Percentiles rank a stretch among this genome's conserved stretches.
These are phyloP conservation scores for Pteropus rufus DNA, from an alignment of 2,797 vertebrate genomes.

Conservation along the genomic window DNA sequence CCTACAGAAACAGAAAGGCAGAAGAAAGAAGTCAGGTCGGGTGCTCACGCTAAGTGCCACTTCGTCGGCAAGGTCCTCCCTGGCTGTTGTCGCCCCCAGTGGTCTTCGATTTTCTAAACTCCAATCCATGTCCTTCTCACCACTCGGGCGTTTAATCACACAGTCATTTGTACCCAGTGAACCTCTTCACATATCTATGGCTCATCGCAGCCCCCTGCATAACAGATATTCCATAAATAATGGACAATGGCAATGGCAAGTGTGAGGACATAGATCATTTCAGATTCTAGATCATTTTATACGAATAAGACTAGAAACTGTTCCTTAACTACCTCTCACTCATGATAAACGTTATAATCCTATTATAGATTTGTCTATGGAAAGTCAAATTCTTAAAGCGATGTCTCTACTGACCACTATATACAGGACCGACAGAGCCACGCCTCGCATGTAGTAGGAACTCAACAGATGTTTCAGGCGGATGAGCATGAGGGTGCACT, in stretches of 20 bases:
- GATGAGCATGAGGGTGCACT: not conserved
- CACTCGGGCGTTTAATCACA: not conserved
- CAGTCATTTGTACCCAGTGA: not conserved
- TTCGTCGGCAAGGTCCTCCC: not conserved
- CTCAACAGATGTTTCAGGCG: not conserved
- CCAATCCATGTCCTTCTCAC: not conserved
- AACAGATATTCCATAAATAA: not conserved
- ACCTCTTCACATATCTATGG: not conserved
- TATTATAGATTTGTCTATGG: not conserved
- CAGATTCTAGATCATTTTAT: not conserved
- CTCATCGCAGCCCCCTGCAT: not conserved
- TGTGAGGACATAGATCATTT: not conserved
- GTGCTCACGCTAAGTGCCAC: not conserved
- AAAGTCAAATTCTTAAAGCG: not conserved
- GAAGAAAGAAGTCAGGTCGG: not conserved
- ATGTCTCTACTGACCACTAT: not conserved
- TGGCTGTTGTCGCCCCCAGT: not conserved
- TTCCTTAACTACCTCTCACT: not conserved
- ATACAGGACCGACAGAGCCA: not conserved
- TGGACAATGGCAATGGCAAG: not conserved
- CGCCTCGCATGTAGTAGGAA: not conserved
- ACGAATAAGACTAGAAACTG: not conserved
- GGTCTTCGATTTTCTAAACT: not conserved
- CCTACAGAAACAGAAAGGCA: slow-evolving; percentile 79
- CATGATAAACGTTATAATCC: not conserved